Evolutionary conservation across 2,888 invertebrate genomes (phyloP), one percentile per base, ranked within the genome.

Genomic region (Drosophila limbata): DNA sequence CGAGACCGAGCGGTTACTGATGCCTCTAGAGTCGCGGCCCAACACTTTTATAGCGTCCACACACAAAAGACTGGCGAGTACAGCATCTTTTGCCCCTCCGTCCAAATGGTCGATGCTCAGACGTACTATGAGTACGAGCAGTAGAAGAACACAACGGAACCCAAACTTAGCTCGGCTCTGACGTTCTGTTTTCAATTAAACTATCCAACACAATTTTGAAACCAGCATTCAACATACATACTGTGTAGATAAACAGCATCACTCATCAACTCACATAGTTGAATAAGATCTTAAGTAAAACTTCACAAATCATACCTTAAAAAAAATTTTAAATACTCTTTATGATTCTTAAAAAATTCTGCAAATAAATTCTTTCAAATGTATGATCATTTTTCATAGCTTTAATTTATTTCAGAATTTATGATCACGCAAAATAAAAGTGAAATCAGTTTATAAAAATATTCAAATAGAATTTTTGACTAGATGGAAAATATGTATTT

Each of bases 11-110:
- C 69, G 64, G 39, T 31, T 61, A 88, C 89, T 84, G 87, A 84
- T 83, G 88, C 65, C 56, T 45, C 31, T 66, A 37, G 15, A 53
- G 63, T 19, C 25, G 53, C n/a, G 61, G 48, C 17, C 28, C 68
- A 60, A 68, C 59, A 81, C 81, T 84, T 84, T 84, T 88, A 84
- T 84, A 84, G 88, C 56, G 59, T 42, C 55, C 28, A 60, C 67
- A 65, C 11, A 67, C 88, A 86, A 74, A 74, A 77, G 78, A 59
- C 62, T 44, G 60, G 75, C 67, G 84, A 61, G 68, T 69, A 64
- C 73, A 60, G 55, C 35, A 51, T 63, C 50, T 53, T 28, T 59
- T 11, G 52, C 57, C 28, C 55, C 42, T 45, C 45, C 37, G 40
- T 19, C 60, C 19, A 56, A 56, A 42, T 71, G 19, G 8, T 60